phyloP scores from a whole-genome alignment of 2,113 vertebrate genomes.

The Channa maculata region DNA sequence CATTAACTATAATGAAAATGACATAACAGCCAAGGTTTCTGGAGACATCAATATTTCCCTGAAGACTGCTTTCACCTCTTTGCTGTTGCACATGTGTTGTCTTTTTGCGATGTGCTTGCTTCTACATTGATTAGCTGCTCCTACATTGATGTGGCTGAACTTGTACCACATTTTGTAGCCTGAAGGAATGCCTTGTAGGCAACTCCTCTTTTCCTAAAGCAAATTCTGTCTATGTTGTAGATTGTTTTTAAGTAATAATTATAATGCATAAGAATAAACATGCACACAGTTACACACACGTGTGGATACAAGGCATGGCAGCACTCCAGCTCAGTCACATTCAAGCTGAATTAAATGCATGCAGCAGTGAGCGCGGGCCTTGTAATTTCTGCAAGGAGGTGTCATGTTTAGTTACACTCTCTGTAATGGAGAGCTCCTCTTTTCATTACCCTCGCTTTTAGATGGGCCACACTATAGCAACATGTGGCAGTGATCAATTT shows the following conservation, averaged over 20 bases:
- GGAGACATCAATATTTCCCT: constrained; percentile 53
- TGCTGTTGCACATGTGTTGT: constrained; percentile 1
- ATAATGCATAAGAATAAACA: not conserved
- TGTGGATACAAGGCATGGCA: constrained; percentile 28
- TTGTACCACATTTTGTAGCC: constrained; percentile 1
- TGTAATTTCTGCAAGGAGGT: constrained; percentile 66
- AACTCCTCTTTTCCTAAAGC: not conserved
- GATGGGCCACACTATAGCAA: constrained; percentile 67
- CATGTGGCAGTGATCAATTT: constrained; percentile 82
- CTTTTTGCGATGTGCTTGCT: not conserved
- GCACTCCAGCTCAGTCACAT: not conserved
- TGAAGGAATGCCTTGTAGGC: not conserved
- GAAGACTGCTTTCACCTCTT: constrained; percentile 28
- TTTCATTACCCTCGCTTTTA: constrained; percentile 79
- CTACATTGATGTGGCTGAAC: not conserved
- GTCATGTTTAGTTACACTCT: constrained; percentile 80
- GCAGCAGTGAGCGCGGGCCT: constrained; percentile 24
- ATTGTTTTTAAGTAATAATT: not conserved
- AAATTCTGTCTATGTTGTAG: not conserved
- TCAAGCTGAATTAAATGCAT: constrained; percentile 26
- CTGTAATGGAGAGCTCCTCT: constrained; percentile 75
- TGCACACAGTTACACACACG: constrained; percentile 11
- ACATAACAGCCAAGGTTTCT: constrained; percentile 40
- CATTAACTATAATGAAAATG: constrained; percentile 68
- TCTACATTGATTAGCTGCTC: not conserved